Percentiles rank a stretch among this genome's conserved stretches.
These are phyloP conservation scores for Morelia viridis DNA, from an alignment of 2,797 vertebrate genomes.

Conservation along the genomic window DNA sequence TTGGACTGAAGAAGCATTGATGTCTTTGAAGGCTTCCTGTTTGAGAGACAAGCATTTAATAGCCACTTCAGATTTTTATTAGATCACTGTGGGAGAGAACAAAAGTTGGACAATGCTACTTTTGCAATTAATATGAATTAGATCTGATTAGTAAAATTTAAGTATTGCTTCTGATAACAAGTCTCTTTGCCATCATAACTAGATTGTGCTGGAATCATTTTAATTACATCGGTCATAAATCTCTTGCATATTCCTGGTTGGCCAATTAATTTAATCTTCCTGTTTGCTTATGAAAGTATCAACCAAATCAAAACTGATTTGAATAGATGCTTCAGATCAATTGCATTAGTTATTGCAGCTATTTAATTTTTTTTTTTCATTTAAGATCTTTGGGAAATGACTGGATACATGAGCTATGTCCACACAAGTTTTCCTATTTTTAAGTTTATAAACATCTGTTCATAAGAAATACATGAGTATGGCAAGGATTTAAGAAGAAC, in stretches of 20 bases:
- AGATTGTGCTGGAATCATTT: slow-evolving; percentile 60
- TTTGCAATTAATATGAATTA: slow-evolving; percentile 36
- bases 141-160: slow-evolving; percentile 42
- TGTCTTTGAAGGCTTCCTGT: background rate
- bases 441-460: background rate
- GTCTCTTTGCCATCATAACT: slow-evolving; percentile 47
- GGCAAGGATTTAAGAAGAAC: background rate
- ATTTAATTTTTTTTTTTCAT: slow-evolving; percentile 28
- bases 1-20: slow-evolving; percentile 28
- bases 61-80: slow-evolving; percentile 23
- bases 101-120: slow-evolving; percentile 24
- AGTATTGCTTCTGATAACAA: slow-evolving; percentile 28
- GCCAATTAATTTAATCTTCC: slow-evolving; percentile 60
- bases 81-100: slow-evolving; percentile 22
- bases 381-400: slow-evolving; percentile 3
- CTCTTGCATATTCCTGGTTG: slow-evolving; percentile 44
- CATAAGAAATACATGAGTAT: background rate
- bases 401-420: background rate
- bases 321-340: slow-evolving; percentile 47
- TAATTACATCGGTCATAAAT: slow-evolving; percentile 66
- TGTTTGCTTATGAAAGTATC: slow-evolving; percentile 57
- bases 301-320: slow-evolving; percentile 55
- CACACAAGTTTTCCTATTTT: background rate
- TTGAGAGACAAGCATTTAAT: slow-evolving; percentile 4
- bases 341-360: slow-evolving; percentile 13